phyloP scores from a whole-genome alignment of 2,888 invertebrate species.

The Agrotis clavis region DNA sequence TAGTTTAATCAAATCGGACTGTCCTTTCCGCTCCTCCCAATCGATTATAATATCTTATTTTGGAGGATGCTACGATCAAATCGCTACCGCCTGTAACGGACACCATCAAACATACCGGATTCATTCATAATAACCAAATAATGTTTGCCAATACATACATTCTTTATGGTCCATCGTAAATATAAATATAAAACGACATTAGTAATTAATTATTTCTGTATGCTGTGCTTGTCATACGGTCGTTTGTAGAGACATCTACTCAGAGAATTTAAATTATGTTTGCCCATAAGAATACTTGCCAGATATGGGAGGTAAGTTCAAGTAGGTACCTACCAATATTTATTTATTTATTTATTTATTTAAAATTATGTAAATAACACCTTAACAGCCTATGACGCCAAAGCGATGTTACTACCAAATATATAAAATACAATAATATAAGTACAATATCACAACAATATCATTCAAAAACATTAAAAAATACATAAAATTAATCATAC shows the following conservation, averaged over 20 bases:
- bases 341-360: too few relatives aligned
- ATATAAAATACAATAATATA: too few relatives aligned
- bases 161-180: slow-evolving; percentile 29
- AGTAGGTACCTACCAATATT: neutral
- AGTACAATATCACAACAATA: too few relatives aligned
- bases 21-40: too few relatives aligned
- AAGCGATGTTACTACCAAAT: too few relatives aligned
- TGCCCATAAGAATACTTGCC: neutral
- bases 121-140: slow-evolving; percentile 48
- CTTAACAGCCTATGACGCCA: too few relatives aligned
- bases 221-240: slow-evolving; percentile 6
- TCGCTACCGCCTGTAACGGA: slow-evolving; percentile 12
- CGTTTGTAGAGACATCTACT: neutral
- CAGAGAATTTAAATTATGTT: neutral
- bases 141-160: slow-evolving; percentile 41
- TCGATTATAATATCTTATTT: too few relatives aligned
- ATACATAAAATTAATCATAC: too few relatives aligned
- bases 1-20: too few relatives aligned
- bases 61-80: neutral
- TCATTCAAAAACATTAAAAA: too few relatives aligned
- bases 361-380: too few relatives aligned
- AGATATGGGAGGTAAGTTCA: neutral
- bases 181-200: slow-evolving; percentile 14
- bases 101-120: slow-evolving; percentile 31
- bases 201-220: slow-evolving; percentile 24